phyloP scores from a whole-genome alignment of 2,888 invertebrate genomes.

The Polydrusus pterygomalis region DNA sequence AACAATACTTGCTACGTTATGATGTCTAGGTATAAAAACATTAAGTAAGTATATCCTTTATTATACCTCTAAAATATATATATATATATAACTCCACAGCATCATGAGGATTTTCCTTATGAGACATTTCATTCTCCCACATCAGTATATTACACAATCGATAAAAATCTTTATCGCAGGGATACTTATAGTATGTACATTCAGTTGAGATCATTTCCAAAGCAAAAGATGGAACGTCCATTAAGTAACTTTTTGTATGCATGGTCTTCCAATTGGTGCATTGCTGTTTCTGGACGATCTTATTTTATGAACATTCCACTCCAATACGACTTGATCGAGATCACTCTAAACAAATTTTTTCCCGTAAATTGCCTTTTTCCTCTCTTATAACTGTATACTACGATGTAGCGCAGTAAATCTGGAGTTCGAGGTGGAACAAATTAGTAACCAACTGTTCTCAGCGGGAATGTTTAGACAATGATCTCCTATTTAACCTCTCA shows the following conservation, averaged over 20 bases:
- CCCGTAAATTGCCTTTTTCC: not conserved
- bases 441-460: too few species aligned
- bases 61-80: too few species aligned
- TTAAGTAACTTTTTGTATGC: not conserved
- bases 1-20: too few species aligned
- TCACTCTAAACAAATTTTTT: not conserved
- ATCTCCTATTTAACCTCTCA: too few species aligned
- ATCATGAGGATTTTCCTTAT: not conserved
- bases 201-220: not conserved
- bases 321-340: constrained; percentile 3
- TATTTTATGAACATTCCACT: constrained; percentile 19
- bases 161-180: constrained; percentile 1
- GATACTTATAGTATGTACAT: not conserved
- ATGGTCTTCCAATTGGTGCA: constrained; percentile 5
- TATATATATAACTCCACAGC: not conserved
- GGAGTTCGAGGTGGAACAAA: too few species aligned
- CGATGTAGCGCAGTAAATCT: too few species aligned
- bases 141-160: constrained; percentile 16
- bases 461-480: too few species aligned
- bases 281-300: constrained; percentile 14
- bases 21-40: too few species aligned
- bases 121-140: not conserved
- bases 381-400: too few species aligned
- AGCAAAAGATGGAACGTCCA: not conserved
- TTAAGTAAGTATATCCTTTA: too few species aligned